phyloP scores from a whole-genome alignment of 1,140 invertebrate genomes.

The Lepidostoma basale region DNA sequence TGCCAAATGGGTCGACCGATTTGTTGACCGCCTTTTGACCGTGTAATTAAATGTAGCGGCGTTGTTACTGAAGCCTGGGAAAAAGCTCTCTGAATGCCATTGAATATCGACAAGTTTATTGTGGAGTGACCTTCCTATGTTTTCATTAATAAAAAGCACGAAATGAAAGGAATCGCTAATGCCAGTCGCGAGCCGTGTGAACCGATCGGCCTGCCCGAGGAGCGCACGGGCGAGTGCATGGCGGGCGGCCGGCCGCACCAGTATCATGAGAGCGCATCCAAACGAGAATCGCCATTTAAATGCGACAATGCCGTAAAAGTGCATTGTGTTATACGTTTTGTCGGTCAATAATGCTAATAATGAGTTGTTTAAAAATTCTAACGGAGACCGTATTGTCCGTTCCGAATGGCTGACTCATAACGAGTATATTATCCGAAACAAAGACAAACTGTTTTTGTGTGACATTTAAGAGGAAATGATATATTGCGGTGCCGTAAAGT shows the following conservation, averaged over 20 bases:
- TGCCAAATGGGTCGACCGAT: no score
- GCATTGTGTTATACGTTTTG: slow-evolving; percentile 16
- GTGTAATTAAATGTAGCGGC: background rate
- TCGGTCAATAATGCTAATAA: slow-evolving; percentile 28
- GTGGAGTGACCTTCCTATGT: slow-evolving; percentile 26
- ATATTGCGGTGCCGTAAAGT: slow-evolving; percentile 10
- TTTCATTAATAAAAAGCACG: slow-evolving; percentile 30
- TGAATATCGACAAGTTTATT: slow-evolving; percentile 24
- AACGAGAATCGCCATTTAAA: slow-evolving; percentile 30
- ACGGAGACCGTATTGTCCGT: background rate
- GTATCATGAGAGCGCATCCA: slow-evolving; percentile 31
- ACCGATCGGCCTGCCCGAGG: slow-evolving; percentile 4
- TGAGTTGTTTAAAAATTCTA: slow-evolving; percentile 9
- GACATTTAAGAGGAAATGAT: slow-evolving; percentile 10
- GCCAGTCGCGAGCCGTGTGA: slow-evolving; percentile 33
- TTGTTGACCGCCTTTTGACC: background rate
- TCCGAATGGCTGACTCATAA: slow-evolving; percentile 3
- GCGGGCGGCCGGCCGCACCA: background rate
- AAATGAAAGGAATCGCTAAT: slow-evolving; percentile 34
- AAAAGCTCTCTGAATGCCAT: slow-evolving; percentile 15
- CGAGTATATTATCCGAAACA: slow-evolving; percentile 4
- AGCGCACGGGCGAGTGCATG: background rate
- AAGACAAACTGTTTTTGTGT: slow-evolving; percentile 5
- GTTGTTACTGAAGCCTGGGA: slow-evolving; percentile 25
- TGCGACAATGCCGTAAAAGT: slow-evolving; percentile 29